These are phyloP conservation scores for Pegea sp. DNA, from an alignment of 23 tunicate genomes.

Conservation along the genomic window DNA sequence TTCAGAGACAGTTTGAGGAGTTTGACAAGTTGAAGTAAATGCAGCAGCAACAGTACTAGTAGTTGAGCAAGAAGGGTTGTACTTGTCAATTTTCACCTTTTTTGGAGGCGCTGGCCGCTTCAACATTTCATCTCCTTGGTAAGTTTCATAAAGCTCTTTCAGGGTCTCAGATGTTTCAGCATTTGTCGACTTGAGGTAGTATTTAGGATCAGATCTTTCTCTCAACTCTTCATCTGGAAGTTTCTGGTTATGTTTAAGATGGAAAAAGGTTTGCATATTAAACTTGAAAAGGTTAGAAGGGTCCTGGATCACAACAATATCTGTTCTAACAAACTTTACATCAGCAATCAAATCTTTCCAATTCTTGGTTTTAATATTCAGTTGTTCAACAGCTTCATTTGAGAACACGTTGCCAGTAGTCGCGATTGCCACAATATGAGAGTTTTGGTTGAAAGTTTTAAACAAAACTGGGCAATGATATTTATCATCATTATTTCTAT, in stretches of 20 bases:
- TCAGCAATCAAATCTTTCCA: conserved; percentile 78
- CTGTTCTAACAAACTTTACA: conserved; percentile 35
- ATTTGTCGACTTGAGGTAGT: conserved; percentile 58
- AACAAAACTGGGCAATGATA: conserved; percentile 96
- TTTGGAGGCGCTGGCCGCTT: conserved; percentile 9
- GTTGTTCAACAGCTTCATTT: conserved; percentile 78
- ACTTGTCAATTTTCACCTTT: conserved; percentile 31
- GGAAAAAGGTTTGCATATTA: conserved; percentile 63
- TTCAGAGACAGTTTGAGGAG: conserved; percentile 37
- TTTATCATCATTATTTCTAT: conserved; percentile 84
- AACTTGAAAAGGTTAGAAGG: conserved; percentile 75
- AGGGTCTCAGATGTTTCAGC: conserved; percentile 73
- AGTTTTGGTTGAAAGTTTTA: conserved; percentile 68
- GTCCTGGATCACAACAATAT: conserved; percentile 83
- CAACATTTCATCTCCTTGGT: conserved; percentile 71
- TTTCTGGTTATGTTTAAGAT: conserved; percentile 67
- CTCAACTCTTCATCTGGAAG: conserved; percentile 62
- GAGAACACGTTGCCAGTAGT: conserved; percentile 91
- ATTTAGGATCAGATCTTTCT: conserved; percentile 53
- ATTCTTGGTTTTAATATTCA: conserved; percentile 78
- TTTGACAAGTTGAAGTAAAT: conserved; percentile 60
- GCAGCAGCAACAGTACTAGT: conserved; percentile 82
- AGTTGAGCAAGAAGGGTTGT: conserved; percentile 48
- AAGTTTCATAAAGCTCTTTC: conserved; percentile 36
- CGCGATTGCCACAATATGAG: conserved; percentile 64